These are phyloP conservation scores for Calliphora vomitoria DNA, from an alignment of 2,888 invertebrate species.

Conservation along the genomic window DNA sequence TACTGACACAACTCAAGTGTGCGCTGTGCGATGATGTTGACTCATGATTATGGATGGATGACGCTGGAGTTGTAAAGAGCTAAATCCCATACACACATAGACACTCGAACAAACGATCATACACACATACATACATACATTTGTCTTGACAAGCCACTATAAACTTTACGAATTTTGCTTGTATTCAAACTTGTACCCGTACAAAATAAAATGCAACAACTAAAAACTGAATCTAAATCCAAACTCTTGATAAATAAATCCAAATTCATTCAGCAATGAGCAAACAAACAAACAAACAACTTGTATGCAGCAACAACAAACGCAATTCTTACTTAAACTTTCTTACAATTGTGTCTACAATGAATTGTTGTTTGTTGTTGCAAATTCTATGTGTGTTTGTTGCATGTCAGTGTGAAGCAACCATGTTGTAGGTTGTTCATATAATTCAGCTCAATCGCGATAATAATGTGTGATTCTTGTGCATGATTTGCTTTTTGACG, in stretches of 20 bases:
- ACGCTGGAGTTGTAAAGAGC: constrained; percentile 51
- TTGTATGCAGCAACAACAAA: constrained; percentile 36
- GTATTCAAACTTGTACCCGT: constrained; percentile 42
- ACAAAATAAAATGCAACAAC: constrained; percentile 44
- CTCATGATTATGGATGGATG: constrained; percentile 71
- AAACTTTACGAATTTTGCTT: constrained; percentile 51
- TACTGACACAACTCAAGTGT: constrained; percentile 66
- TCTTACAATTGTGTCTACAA: constrained; percentile 46
- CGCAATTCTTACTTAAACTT: constrained; percentile 50
- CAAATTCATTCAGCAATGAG: constrained; percentile 65
- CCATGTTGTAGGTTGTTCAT: constrained; percentile 57
- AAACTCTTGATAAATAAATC: constrained; percentile 64
- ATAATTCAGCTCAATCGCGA: constrained; percentile 70
- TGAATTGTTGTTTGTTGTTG: constrained; percentile 39
- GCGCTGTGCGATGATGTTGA: constrained; percentile 66
- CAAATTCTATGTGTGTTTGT: constrained; percentile 19
- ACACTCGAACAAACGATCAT: neutral
- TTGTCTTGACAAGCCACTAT: constrained; percentile 65
- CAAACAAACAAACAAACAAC: constrained; percentile 11
- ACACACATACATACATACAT: constrained; percentile 38
- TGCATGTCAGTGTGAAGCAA: constrained; percentile 20
- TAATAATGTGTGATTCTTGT: constrained; percentile 68
- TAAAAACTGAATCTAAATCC: constrained; percentile 47
- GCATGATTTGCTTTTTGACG: constrained; percentile 70
- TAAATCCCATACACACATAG: constrained; percentile 38